Conservation (phyloP, 1,140 invertebrate species). For the Brachionus angularis region DNA sequence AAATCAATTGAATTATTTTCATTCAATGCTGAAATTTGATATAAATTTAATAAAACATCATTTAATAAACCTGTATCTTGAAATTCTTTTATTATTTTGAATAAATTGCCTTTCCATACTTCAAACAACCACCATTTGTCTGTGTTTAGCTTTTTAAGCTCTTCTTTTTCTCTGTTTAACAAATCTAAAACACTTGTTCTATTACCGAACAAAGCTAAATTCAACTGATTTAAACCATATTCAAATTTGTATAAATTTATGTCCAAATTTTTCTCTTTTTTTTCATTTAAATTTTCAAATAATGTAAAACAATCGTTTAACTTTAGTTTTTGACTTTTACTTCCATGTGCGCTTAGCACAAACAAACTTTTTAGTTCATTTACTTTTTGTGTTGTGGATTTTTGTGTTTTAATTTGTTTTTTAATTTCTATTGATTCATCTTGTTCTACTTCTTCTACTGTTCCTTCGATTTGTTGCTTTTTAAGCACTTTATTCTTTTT, state of each 20-base stretch:
- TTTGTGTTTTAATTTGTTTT: not conserved
- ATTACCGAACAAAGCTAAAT: slow-evolving; percentile 17
- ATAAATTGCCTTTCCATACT: slow-evolving; percentile 37
- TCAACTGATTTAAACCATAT: not conserved
- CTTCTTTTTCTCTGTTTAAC: not conserved
- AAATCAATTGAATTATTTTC: not conserved
- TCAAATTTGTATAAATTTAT: slow-evolving; percentile 1
- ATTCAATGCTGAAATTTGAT: not conserved
- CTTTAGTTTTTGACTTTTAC: not conserved
- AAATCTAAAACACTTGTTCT: slow-evolving; percentile 6
- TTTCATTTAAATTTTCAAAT: not conserved
- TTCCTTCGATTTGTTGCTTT: not conserved
- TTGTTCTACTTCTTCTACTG: not conserved
- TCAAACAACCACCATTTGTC: slow-evolving; percentile 43
- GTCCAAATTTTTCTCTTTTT: slow-evolving; percentile 12
- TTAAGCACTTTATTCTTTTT: not conserved
- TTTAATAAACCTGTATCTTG: slow-evolving; percentile 2
- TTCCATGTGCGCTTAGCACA: not conserved
- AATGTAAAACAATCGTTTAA: not conserved
- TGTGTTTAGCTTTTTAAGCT: not conserved
- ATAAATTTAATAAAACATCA: slow-evolving; percentile 15
- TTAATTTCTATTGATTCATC: not conserved
- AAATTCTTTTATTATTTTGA: slow-evolving; percentile 12
- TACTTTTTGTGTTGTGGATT: not conserved
- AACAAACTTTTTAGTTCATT: slow-evolving; percentile 2